Conservation (phyloP, 2,797 vertebrate species). For the Scyliorhinus canicula region DNA sequence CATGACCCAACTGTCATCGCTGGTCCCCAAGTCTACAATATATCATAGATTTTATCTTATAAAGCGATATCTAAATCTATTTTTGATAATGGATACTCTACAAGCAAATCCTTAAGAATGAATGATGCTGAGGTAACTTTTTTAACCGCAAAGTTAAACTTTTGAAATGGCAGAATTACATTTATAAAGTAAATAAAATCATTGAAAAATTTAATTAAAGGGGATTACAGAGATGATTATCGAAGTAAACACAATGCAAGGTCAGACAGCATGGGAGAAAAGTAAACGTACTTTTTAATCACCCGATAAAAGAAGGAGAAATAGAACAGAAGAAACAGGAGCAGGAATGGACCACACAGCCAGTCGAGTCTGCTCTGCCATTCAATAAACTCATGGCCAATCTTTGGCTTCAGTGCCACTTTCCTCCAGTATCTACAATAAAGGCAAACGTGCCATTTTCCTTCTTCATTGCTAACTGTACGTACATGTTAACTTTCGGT, state of each 20-base stretch:
- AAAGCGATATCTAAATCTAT: neutral
- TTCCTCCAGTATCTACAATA: too few species aligned
- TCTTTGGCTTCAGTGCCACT: too few species aligned
- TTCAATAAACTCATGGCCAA: too few species aligned
- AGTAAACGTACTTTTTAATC: neutral
- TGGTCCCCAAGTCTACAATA: neutral
- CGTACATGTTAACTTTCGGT: too few species aligned
- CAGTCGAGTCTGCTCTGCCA: too few species aligned
- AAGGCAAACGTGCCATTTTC: too few species aligned
- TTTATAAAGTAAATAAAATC: neutral
- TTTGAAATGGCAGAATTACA: neutral
- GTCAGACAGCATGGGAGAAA: neutral
- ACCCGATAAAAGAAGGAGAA: neutral
- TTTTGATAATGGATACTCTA: neutral
- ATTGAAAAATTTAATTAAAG: neutral
- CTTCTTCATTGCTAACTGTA: too few species aligned
- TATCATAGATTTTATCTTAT: constrained; percentile 2
- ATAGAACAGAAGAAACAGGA: neutral
- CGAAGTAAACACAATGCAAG: neutral
- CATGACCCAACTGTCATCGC: neutral
- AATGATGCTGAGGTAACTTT: neutral
- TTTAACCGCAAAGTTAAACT: neutral
- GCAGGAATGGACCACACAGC: too few species aligned
- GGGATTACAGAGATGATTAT: neutral
- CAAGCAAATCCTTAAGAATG: neutral